These are phyloP conservation scores for Stenurella melanura DNA, from an alignment of 2,888 invertebrate genomes.

Conservation along the genomic window DNA sequence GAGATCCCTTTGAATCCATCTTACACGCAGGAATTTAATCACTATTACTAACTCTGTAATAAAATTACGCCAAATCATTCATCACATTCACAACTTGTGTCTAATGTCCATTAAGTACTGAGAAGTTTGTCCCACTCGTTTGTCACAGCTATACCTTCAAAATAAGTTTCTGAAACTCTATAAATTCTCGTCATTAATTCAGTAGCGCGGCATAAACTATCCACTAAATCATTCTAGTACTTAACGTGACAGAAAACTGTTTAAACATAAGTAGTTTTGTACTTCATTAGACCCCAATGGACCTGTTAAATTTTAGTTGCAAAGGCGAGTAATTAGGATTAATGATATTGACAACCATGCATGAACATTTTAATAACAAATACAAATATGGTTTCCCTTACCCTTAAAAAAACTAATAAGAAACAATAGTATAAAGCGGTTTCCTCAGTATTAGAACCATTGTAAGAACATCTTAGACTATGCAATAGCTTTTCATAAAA, in stretches of 20 bases:
- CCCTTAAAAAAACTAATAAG: too few species aligned
- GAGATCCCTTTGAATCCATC: too few species aligned
- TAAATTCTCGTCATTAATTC: constrained; percentile 35
- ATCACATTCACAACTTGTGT: constrained; percentile 1
- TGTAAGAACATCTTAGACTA: too few species aligned
- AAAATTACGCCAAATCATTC: background rate
- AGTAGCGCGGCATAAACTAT: constrained; percentile 7
- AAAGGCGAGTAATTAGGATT: too few species aligned
- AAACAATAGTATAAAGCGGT: too few species aligned
- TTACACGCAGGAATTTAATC: too few species aligned
- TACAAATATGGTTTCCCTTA: too few species aligned
- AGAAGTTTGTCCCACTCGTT: constrained; percentile 31
- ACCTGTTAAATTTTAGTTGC: background rate
- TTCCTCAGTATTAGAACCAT: too few species aligned
- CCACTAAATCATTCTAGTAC: constrained; percentile 22
- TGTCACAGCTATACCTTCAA: constrained; percentile 30
- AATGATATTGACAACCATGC: too few species aligned
- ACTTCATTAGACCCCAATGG: constrained; percentile 5
- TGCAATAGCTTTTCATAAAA: too few species aligned
- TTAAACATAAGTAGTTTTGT: constrained; percentile 17
- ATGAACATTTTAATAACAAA: too few species aligned
- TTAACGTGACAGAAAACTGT: background rate
- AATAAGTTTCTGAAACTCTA: constrained; percentile 35
- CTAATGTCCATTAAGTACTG: constrained; percentile 13
- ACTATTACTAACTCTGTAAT: background rate